Conservation (phyloP, 2,113 vertebrate genomes). For the rabbit (Oryctolagus cuniculus) region DNA sequence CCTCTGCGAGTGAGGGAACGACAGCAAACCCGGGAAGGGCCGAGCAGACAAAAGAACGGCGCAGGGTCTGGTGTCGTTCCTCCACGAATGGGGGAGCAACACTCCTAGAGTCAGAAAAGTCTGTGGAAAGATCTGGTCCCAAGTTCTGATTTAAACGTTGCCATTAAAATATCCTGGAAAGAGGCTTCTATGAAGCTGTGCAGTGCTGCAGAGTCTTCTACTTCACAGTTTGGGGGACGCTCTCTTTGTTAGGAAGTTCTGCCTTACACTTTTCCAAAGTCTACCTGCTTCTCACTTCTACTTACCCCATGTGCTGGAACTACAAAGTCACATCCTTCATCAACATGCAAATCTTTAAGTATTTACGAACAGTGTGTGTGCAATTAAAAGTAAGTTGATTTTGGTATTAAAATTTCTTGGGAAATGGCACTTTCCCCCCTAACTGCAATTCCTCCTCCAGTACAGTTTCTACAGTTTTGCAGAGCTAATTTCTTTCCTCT, state of each 20-base stretch:
- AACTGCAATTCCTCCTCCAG: not conserved
- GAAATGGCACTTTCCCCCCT: not conserved
- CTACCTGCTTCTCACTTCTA: not conserved
- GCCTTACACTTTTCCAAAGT: slow-evolving; percentile 16
- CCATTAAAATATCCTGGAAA: not conserved
- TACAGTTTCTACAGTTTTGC: not conserved
- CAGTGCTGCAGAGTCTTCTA: not conserved
- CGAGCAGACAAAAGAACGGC: too few species aligned
- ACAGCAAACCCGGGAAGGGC: too few species aligned
- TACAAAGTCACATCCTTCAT: slow-evolving; percentile 5
- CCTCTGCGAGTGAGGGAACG: too few species aligned
- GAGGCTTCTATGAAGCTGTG: not conserved
- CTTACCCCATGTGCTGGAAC: not conserved
- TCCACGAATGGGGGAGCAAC: too few species aligned
- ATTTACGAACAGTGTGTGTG: not conserved
- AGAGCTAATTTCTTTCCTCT: slow-evolving; percentile 8
- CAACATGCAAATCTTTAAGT: not conserved
- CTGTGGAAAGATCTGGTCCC: not conserved
- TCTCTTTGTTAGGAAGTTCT: not conserved
- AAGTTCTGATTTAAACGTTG: not conserved
- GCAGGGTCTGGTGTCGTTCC: too few species aligned
- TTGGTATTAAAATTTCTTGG: not conserved
- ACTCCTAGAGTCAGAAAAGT: not conserved
- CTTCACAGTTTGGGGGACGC: not conserved
- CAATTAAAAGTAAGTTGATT: too few species aligned